These are phyloP conservation scores for Decapterus maruadsi DNA, from an alignment of 2,797 vertebrate species.

Conservation along the genomic window DNA sequence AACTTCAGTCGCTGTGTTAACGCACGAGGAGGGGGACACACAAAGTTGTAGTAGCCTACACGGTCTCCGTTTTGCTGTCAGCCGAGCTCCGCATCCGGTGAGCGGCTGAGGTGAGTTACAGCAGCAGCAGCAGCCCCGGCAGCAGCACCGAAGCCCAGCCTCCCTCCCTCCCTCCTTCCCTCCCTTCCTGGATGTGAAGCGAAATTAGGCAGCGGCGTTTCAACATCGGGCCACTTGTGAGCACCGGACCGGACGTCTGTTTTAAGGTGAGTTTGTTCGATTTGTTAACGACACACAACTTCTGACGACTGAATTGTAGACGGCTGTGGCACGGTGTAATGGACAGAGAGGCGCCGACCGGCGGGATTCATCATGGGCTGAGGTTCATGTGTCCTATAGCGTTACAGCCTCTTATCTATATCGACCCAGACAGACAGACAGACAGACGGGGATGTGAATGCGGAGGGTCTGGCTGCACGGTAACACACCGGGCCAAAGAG, in stretches of 20 bases:
- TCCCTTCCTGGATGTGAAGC: constrained; percentile 72
- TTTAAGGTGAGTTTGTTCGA: constrained; percentile 63
- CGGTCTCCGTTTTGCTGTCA: constrained; percentile 1
- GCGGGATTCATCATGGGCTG: constrained; percentile 14
- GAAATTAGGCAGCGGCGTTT: constrained; percentile 33
- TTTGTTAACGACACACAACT: constrained; percentile 26
- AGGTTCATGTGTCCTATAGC: constrained; percentile 2
- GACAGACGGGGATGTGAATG: neutral
- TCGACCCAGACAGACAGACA: neutral
- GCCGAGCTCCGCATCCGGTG: constrained; percentile 10
- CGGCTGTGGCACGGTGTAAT: neutral
- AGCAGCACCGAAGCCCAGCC: constrained; percentile 7
- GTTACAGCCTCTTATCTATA: neutral
- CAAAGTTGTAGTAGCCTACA: constrained; percentile 46
- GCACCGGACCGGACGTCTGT: constrained; percentile 41
- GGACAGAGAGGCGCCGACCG: neutral
- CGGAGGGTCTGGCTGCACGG: neutral
- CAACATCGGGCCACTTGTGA: constrained; percentile 49
- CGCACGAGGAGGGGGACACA: neutral
- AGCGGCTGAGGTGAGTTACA: constrained; percentile 26
- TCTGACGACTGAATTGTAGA: neutral
- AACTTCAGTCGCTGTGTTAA: constrained; percentile 2
- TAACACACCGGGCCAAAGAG: constrained; percentile 33
- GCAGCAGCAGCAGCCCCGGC: neutral
- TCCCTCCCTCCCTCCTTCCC: neutral